A percentile compares a stretch with the other conserved stretches of the same genome.
phyloP scores from a whole-genome alignment of 2,113 vertebrate genomes.

The Lamprologus lemairii region DNA sequence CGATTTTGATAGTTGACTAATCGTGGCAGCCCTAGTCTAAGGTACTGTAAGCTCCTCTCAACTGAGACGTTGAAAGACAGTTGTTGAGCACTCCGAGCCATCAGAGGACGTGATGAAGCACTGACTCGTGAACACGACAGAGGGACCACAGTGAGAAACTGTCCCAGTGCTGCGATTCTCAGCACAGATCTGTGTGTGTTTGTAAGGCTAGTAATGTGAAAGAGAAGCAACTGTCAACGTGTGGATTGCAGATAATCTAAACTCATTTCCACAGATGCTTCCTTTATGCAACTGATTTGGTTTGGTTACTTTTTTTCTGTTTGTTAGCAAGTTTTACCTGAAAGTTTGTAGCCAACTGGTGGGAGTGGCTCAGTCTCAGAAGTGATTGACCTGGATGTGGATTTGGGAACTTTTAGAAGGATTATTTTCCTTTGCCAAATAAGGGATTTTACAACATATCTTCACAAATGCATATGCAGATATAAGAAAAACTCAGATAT shows the following conservation, averaged over 20 bases:
- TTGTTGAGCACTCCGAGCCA: conserved; percentile 18
- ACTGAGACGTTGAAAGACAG: conserved; percentile 7
- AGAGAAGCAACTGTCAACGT: neutral
- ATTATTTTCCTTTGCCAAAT: neutral
- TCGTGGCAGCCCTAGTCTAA: neutral
- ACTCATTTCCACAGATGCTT: neutral
- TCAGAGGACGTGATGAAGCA: conserved; percentile 23
- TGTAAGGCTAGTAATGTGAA: neutral
- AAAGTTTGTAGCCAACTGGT: neutral
- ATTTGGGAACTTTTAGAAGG: neutral
- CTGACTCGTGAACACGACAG: conserved; percentile 8
- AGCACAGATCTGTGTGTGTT: neutral
- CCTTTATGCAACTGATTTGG: neutral
- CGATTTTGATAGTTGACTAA: rapidly evolving
- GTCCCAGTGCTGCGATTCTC: neutral
- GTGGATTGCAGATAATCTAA: neutral
- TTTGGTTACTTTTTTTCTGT: neutral
- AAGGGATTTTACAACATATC: neutral
- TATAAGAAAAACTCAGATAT: neutral
- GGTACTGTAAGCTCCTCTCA: neutral
- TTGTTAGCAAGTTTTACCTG: neutral
- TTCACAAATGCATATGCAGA: neutral
- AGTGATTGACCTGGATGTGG: neutral
- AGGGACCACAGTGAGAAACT: conserved; percentile 5
- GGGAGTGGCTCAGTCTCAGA: neutral